Conservation (phyloP, 2,888 invertebrate species). For the Cephus pygmeus region DNA sequence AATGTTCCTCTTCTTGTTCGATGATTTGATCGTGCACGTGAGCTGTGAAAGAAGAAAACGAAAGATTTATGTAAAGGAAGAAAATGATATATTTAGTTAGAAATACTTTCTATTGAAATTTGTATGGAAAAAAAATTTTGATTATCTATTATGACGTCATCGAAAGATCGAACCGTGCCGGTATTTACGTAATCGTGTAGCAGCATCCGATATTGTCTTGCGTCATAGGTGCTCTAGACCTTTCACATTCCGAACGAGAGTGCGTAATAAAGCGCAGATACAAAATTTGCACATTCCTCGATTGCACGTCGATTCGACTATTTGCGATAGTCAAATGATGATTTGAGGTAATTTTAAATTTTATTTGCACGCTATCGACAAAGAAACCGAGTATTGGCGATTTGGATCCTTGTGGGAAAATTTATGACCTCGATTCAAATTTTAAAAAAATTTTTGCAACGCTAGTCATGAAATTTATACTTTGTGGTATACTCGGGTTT, state of each 20-base stretch:
- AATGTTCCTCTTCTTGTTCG: conserved; percentile 84
- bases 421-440: neutral
- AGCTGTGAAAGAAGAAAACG: conserved; percentile 71
- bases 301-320: neutral
- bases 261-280: conserved; percentile 30
- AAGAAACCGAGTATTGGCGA: neutral
- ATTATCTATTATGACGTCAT: neutral
- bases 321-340: neutral
- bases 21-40: conserved; percentile 83
- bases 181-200: conserved; percentile 7
- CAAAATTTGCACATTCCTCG: too few species aligned
- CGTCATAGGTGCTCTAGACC: conserved; percentile 32
- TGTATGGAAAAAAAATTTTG: neutral
- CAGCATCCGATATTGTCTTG: conserved; percentile 17
- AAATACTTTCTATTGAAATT: conserved; percentile 5
- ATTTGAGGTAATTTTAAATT: neutral
- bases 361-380: neutral
- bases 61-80: neutral
- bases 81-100: neutral
- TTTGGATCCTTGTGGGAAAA: neutral
- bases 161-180: neutral
- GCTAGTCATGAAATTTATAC: too few species aligned
- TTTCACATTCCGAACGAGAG: conserved; percentile 39
- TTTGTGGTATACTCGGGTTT: too few species aligned
- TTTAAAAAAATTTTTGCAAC: too few species aligned